These are phyloP conservation scores for Lytechinus pictus DNA, from an alignment of 35 echinoderm and acorn worm species.

Conservation along the genomic window DNA sequence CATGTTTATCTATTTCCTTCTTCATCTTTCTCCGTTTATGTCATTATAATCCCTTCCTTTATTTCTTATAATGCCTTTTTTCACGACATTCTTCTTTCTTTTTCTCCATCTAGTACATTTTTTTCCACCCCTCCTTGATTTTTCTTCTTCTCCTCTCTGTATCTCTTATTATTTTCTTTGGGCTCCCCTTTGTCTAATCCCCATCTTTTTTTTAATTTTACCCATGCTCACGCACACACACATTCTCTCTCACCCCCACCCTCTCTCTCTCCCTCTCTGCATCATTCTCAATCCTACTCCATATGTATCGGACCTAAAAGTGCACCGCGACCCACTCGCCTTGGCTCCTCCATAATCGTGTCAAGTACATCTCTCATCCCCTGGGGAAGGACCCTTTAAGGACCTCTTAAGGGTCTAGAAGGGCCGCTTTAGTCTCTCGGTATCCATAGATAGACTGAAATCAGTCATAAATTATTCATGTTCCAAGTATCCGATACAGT, in stretches of 20 bases:
- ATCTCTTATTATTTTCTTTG: background rate
- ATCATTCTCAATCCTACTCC: too few species aligned
- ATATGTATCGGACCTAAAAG: background rate
- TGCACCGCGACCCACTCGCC: background rate
- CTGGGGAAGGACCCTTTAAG: background rate
- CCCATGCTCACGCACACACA: too few species aligned
- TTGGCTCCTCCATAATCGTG: background rate
- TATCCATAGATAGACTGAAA: background rate
- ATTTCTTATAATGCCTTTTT: background rate
- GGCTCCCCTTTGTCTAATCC: background rate
- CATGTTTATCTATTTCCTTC: background rate
- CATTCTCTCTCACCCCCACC: too few species aligned
- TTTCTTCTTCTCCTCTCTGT: background rate
- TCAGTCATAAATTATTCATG: conserved; percentile 6
- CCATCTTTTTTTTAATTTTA: too few species aligned
- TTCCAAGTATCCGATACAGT: background rate
- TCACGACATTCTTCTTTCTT: background rate
- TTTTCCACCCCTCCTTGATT: too few species aligned
- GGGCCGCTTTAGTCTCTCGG: background rate
- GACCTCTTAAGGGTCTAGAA: background rate
- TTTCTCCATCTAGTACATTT: too few species aligned
- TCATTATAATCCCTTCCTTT: background rate
- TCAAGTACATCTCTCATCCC: background rate
- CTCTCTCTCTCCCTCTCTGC: background rate
- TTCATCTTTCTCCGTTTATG: background rate